Base-by-base conservation (phyloP, 92 coral and sea anemone genomes). In the Porites cylindrica region DNA sequence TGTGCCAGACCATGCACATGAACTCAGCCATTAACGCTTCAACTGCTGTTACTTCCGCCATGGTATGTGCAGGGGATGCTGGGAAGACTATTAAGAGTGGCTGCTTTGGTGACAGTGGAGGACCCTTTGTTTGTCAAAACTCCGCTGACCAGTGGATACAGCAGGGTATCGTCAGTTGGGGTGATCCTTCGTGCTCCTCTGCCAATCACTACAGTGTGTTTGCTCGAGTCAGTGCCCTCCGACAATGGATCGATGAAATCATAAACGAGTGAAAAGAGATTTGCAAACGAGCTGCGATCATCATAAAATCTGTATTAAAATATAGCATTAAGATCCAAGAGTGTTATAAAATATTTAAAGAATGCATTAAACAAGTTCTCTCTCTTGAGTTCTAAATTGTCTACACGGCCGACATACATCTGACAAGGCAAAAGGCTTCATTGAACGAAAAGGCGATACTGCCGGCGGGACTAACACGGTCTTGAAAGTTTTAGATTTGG, bases 151-250 rank as follows among this genome's bases (percentile, higher is more conserved):
- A 76, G 58, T 91, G 88, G 88, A 89, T 87, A 59, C 92, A 87
- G 91, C 91, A 91, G 82, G 94, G 94, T 38, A 89, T 91, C 23
- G 94, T 91, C 13, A 91, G 94, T 85, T 91, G 94, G 94, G 94
- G 91, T 11, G 85, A 83, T 24, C 11, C 26, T 3, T 54, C 71
- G n/a, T 91, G 94, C 82, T 87, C 91, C 1, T 87, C 94, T 26
- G 58, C 52, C 23, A 72, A 14, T 2, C 91, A 87, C 73, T 91
- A 80, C 68, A 76, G 83, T 58, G 94, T 91, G 74, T 91, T 91
- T 65, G 81, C 94, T 14, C 91, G 94, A 52, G 91, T 91, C 64
- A 91, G 94, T 85, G 58, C 63, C 77, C 88, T 91, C 51, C 89
- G 94, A 1, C 50, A 78, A 3, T 91, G 94, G 94, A 91, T 91